Evolutionary conservation across 1,140 invertebrate species (phyloP), one percentile per base, ranked within the genome.

Genomic region (Apis laboriosa): DNA sequence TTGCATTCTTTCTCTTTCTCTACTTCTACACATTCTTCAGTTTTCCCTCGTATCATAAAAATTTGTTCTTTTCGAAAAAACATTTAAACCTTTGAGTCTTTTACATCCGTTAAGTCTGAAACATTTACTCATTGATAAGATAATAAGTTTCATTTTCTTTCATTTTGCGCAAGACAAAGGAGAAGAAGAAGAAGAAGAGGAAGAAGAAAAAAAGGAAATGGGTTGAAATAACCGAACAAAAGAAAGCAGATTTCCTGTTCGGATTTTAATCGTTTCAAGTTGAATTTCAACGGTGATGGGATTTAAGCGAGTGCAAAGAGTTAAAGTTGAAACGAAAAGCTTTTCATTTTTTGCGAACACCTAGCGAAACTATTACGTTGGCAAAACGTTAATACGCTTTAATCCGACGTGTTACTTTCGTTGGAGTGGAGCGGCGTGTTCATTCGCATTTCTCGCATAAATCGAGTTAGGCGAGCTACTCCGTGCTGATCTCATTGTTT

Each of bases 391-490:
- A 81, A 86, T 77, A 75, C 77, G 64, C 60, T 81, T 81, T 84
- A 85, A 86, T 86, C 72, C 73, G 12, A 21, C 43, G 60, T 61
- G 51, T 85, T 81, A 72, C 51, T 55, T 61, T 66, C 56, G 53
- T 53, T 15, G 34, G 34, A 73, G 71, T 21, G 79, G 55, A 75
- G 66, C 49, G 63, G 43, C 81, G 58, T 72, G 58, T 88, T 60
- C 60, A 73, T 67, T 71, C 64, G 34, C 21, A 72, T 63, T 49
- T 58, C 61, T 64, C 28, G 77, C 64, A 72, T 86, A 84, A 86
- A 86, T 86, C 24, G 67, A 86, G 67, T 86, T 86, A 86, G 83
- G 34, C 17, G 83, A 86, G 83, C 81, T 73, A 68, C 63, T 73
- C 74, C 56, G 28, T 17, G 61, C 21, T 70, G 78, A 86, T 86